phyloP scores from a whole-genome alignment of 2,113 vertebrate species.

The Pteropus alecto region DNA sequence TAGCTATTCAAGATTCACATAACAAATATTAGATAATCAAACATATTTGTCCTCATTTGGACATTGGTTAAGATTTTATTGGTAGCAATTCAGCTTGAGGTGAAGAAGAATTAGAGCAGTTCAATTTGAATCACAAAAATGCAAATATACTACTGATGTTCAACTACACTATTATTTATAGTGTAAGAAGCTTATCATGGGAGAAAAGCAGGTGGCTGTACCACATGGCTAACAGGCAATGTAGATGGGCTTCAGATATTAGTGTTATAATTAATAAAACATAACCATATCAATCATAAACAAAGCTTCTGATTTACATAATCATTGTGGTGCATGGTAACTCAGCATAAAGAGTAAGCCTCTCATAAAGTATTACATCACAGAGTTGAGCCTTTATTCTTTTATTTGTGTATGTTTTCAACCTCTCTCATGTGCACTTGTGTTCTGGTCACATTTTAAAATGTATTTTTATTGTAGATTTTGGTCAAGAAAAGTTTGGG shows the following conservation, averaged over 20 bases:
- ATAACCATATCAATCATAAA: neutral
- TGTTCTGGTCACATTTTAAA: neutral
- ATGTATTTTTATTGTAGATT: neutral
- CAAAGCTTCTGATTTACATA: neutral
- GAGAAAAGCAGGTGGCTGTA: neutral
- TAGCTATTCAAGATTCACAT: neutral
- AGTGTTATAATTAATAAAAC: conserved; percentile 24
- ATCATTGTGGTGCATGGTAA: neutral
- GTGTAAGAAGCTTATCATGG: neutral
- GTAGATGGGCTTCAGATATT: neutral
- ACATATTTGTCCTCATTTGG: neutral
- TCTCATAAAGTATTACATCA: neutral
- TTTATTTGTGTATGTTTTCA: rapidly evolving
- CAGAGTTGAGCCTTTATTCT: neutral
- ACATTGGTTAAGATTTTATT: neutral
- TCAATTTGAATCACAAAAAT: neutral
- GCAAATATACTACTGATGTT: neutral
- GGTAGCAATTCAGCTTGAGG: neutral
- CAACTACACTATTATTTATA: neutral
- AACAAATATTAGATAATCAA: neutral
- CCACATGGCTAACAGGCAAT: neutral
- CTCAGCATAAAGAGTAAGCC: neutral
- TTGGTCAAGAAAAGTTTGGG: neutral
- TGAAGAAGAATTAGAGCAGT: neutral
- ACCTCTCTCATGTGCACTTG: neutral